Percentiles rank a stretch among this genome's conserved stretches.
Conservation (phyloP, 1,140 invertebrate genomes). For the Danaus melanippus region DNA sequence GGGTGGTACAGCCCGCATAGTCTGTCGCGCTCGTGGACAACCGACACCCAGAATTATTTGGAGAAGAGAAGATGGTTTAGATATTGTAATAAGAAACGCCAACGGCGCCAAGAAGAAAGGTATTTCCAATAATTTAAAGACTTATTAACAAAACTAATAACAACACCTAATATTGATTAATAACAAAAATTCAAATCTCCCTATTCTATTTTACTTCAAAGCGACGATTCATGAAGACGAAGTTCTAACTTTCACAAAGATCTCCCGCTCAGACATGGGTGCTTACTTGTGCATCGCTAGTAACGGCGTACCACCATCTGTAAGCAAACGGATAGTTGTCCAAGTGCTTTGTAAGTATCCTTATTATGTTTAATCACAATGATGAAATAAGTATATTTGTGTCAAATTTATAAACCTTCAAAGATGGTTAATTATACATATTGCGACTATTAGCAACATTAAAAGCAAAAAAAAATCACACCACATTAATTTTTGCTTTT, state of each 20-base stretch:
- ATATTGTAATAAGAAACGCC: constrained; percentile 82
- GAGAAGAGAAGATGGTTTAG: constrained; percentile 86
- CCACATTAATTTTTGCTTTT: background rate
- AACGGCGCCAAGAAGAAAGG: constrained; percentile 76
- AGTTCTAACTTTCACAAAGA: constrained; percentile 83
- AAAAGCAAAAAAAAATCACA: too few relatives aligned
- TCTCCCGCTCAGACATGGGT: constrained; percentile 90
- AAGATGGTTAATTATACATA: too few relatives aligned
- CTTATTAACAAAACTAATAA: background rate
- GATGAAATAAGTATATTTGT: background rate
- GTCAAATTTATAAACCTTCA: background rate
- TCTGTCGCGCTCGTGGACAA: constrained; percentile 83
- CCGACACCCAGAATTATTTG: constrained; percentile 86
- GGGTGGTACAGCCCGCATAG: constrained; percentile 79
- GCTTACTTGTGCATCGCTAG: constrained; percentile 89
- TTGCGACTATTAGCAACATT: too few relatives aligned
- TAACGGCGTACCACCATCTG: constrained; percentile 84
- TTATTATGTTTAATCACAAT: background rate
- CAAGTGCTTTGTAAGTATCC: constrained; percentile 87
- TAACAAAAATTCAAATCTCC: too few relatives aligned
- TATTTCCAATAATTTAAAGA: constrained; percentile 29
- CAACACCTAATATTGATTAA: too few relatives aligned
- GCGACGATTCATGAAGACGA: constrained; percentile 78
- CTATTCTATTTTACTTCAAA: constrained; percentile 33
- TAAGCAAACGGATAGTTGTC: constrained; percentile 87